Base-by-base conservation (phyloP, 2,797 vertebrate genomes). In the Lagodon rhomboides region DNA sequence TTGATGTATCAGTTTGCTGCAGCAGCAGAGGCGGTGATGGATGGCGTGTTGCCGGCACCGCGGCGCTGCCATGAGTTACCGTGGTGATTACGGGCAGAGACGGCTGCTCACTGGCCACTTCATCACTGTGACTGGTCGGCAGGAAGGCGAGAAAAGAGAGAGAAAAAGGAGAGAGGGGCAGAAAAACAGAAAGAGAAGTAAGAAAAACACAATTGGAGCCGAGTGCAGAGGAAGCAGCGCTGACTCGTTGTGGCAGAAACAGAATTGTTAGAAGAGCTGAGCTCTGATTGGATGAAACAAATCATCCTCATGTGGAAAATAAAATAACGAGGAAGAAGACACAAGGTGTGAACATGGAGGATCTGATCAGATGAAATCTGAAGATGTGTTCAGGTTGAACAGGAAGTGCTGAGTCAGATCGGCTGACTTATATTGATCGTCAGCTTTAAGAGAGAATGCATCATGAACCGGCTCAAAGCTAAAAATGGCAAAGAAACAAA, bases 1-100 rank as follows among this genome's bases (percentile, higher is more conserved):
- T 93, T 93, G 94, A 94, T 94, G 47, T 87, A 93, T 92, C 90
- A 81, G 80, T 80, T 85, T 73, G 64, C 77, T 73, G 86, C 85
- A 88, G 86, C 82, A 60, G 82, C 41, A 64, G 65, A 84, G 88
- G 86, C 82, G 80, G 80, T 94, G 94, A 95, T 92, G 86, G 92
- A 95, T 94, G 82, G 84, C 58, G 13, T 69, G 89, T 77, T 89
- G 92, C 85, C 71, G 79, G 75, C 25, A 30, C 83, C 72, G 79
- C 80, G 86, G 91, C 84, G 68, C 77, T 54, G 75, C 88, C 84
- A 74, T 94, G 93, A 95, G 94, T 95, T 95, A 95, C 91, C 67
- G 92, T 79, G 88, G 91, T 93, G 94, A 95, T 96, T 94, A 95
- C 91, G 80, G 73, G 88, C 81, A 89, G 89, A 93, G 94, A 93